These are phyloP conservation scores for Gobionotothen gibberifrons DNA, from an alignment of 2,797 vertebrate genomes.

Conservation along the genomic window DNA sequence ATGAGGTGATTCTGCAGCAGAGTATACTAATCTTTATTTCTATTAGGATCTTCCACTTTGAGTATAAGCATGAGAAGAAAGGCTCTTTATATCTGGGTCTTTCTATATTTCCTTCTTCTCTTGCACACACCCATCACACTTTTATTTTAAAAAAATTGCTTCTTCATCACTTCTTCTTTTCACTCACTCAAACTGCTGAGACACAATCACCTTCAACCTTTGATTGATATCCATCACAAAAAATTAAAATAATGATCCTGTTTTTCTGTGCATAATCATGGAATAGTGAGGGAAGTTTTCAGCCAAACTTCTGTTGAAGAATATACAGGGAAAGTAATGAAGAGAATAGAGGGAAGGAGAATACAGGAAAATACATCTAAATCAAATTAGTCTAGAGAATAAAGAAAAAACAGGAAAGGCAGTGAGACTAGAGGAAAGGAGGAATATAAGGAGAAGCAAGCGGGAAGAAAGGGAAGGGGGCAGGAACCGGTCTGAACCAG, in stretches of 20 bases:
- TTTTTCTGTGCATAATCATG: neutral
- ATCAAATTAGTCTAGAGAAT: slow-evolving; percentile 18
- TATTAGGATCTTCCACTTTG: neutral
- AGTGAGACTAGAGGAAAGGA: slow-evolving; percentile 32
- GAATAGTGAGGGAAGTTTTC: slow-evolving; percentile 30
- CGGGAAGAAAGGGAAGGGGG: slow-evolving; percentile 51
- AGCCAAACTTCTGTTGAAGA: slow-evolving; percentile 39
- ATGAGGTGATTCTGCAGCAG: neutral
- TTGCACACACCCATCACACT: slow-evolving; percentile 28
- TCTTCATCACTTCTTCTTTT: slow-evolving; percentile 15
- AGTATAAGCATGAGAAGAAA: neutral
- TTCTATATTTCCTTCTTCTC: slow-evolving; percentile 2
- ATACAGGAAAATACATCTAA: neutral
- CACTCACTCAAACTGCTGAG: neutral
- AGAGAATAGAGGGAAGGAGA: neutral
- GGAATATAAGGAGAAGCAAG: slow-evolving; percentile 18
- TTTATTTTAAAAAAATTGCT: slow-evolving; percentile 26
- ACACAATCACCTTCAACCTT: slow-evolving; percentile 11
- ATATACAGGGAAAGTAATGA: neutral
- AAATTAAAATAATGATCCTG: neutral
- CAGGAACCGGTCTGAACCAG: slow-evolving; percentile 86
- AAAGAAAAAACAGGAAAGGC: slow-evolving; percentile 18
- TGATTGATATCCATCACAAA: neutral
- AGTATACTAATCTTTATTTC: neutral
- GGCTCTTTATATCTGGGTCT: neutral